phyloP scores from a whole-genome alignment of 2,888 invertebrate species.

The Encarsia formosa region DNA sequence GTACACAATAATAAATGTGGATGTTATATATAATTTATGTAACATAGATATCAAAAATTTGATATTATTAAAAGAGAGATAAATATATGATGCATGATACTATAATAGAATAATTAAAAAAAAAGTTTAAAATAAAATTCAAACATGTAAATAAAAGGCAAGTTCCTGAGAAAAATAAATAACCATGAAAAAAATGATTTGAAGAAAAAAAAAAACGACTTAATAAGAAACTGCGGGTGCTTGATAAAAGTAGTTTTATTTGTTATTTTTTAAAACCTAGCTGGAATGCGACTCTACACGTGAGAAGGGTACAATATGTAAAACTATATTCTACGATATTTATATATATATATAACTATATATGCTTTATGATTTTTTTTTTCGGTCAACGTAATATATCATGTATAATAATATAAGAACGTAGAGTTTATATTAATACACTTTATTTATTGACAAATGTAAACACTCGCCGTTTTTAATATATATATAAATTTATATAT shows the following conservation, averaged over 20 bases:
- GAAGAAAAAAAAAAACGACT: constrained; percentile 14
- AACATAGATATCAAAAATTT: no score
- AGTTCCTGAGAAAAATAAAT: constrained; percentile 6
- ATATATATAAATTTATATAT: constrained; percentile 5
- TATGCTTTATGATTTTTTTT: constrained; percentile 35
- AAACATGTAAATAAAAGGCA: constrained; percentile 9
- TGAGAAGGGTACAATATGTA: constrained; percentile 49
- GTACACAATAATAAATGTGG: no score
- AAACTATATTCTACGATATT: constrained; percentile 48
- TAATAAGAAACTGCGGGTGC: constrained; percentile 23
- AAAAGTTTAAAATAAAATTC: constrained; percentile 12
- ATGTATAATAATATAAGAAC: constrained; percentile 29
- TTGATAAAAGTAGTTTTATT: constrained; percentile 48
- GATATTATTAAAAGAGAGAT: no score
- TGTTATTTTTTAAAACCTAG: constrained; percentile 49
- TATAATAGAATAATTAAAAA: constrained; percentile 21
- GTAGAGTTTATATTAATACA: constrained; percentile 26
- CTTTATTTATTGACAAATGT: constrained; percentile 24
- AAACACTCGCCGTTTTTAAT: constrained; percentile 16
- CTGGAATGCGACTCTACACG: constrained; percentile 50
- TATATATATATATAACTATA: constrained; percentile 40
- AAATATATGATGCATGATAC: no score
- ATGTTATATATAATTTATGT: no score
- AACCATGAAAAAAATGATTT: constrained; percentile 5
- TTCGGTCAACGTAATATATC: constrained; percentile 38